Evolutionary conservation across 1,140 invertebrate genomes (phyloP).

Genomic region (Drosophila arizonae): DNA sequence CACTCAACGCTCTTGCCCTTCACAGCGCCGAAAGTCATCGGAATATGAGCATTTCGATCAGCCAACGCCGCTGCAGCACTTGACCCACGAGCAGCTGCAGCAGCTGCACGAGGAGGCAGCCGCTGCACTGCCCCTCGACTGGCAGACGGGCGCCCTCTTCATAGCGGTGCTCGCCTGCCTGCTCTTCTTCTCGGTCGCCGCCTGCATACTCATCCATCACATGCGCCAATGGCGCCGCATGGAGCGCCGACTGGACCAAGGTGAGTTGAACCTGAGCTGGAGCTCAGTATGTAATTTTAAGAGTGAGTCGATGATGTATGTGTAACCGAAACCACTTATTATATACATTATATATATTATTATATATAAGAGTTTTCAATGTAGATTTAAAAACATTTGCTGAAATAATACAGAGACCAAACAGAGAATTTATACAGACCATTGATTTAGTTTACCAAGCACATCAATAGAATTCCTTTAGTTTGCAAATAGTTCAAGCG

Average conservation of each 20-base stretch:
- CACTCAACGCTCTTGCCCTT: not conserved
- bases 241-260: conserved; percentile 84
- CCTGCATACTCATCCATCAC: conserved; percentile 86
- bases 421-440: too few species aligned
- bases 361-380: too few species aligned
- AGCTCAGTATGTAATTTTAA: too few species aligned
- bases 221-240: conserved; percentile 86
- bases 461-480: too few species aligned
- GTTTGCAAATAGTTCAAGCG: too few species aligned
- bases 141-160: conserved; percentile 86
- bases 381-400: too few species aligned
- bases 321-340: too few species aligned
- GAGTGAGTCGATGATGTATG: too few species aligned
- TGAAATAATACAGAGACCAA: too few species aligned
- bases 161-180: conserved; percentile 86
- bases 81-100: conserved; percentile 76
- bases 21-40: conserved; percentile 76
- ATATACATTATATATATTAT: too few species aligned
- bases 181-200: conserved; percentile 86
- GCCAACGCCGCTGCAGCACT: conserved; percentile 59
- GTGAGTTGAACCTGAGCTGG: conserved; percentile 66
- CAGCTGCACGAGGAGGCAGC: conserved; percentile 74
- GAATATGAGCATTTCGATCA: conserved; percentile 71
- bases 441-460: too few species aligned
- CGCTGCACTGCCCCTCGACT: conserved; percentile 81